Evolutionary conservation across 2,888 invertebrate genomes (phyloP), one percentile per base, ranked within the genome.

Genomic region (Scaptomyza reducta): DNA sequence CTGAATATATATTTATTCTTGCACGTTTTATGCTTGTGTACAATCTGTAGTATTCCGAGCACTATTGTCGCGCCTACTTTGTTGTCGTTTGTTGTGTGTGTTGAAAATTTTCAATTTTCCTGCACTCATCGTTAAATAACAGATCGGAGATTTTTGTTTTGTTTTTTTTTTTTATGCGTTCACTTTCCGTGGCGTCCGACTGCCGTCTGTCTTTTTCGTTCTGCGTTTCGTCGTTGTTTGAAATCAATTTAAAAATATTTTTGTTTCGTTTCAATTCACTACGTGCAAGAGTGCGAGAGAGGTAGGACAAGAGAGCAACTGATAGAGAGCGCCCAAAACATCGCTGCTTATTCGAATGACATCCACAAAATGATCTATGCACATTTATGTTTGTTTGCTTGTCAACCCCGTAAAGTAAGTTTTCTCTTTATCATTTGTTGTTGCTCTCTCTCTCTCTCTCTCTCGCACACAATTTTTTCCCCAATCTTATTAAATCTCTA

Each of bases 191-290:
- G 29, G 38, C 72, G 67, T 72, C 9, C 40, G 44, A 2, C 49
- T 66, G 59, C 63, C 79, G 75, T 69, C 66, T 72, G 77, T 70
- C 71, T 74, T 74, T 27, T 25, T 50, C 22, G 49, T 50, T 61
- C 25, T 56, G 35, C 65, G 74, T 68, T 79, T 59, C 66, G 83
- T 74, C 70, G 74, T 69, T 63, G 79, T 87, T 85, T 87, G 79
- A 85, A 87, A 85, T 85, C 85, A 85, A 85, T 87, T 85, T 85
- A 85, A 82, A 84, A 85, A 87, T 83, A 82, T 87, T 81, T 83
- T 80, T 76, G 66, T 65, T 49, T 33, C 49, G 62, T 74, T 84
- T 84, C 87, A 80, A 69, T 83, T 79, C 9, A 1, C 16, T 40
- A 40, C n/a, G 38, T 38, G 14, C 38, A 11, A n/a, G n/a, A n/a